Evolutionary conservation across 2,888 invertebrate species (phyloP).

Genomic region (Timema cristinae): DNA sequence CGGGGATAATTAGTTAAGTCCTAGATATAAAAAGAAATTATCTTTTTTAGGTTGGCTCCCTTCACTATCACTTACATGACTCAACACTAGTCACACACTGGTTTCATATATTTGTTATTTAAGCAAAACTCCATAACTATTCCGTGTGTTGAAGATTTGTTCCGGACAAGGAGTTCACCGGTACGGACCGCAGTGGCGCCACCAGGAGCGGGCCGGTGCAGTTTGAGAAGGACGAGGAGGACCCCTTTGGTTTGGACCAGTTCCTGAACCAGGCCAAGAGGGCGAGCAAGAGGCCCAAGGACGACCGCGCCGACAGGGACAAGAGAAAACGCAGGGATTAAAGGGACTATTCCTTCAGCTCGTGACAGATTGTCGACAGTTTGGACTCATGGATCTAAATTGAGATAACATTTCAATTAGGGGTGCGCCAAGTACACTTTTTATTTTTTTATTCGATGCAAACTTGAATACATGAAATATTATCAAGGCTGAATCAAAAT

Average conservation of each 20-base stretch:
- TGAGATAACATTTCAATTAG: too few relatives aligned
- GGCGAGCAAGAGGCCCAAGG: constrained; percentile 66
- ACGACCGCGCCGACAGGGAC: constrained; percentile 44
- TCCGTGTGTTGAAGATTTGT: constrained; percentile 72
- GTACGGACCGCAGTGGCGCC: constrained; percentile 67
- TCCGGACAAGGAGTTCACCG: constrained; percentile 95
- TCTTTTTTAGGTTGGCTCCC: too few relatives aligned
- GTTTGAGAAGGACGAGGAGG: constrained; percentile 79
- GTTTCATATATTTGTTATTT: not conserved
- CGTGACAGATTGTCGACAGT: too few relatives aligned
- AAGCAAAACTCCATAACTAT: not conserved
- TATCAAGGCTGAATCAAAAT: too few relatives aligned
- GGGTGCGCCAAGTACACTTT: not conserved
- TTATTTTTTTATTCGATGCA: not conserved
- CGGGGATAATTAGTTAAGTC: too few relatives aligned
- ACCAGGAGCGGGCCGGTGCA: constrained; percentile 91
- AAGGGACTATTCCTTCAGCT: not conserved
- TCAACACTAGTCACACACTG: not conserved
- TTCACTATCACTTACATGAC: too few relatives aligned
- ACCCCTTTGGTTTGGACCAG: constrained; percentile 97
- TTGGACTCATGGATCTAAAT: too few relatives aligned
- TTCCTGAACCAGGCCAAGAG: constrained; percentile 97
- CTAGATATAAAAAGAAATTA: too few relatives aligned
- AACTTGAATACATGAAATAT: too few relatives aligned
- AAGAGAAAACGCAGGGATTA: constrained; percentile 47